A percentile compares a stretch with the other conserved stretches of the same genome.
Evolutionary conservation across 2,888 invertebrate species (phyloP).

Genomic region (Cryptosula pallasiana): DNA sequence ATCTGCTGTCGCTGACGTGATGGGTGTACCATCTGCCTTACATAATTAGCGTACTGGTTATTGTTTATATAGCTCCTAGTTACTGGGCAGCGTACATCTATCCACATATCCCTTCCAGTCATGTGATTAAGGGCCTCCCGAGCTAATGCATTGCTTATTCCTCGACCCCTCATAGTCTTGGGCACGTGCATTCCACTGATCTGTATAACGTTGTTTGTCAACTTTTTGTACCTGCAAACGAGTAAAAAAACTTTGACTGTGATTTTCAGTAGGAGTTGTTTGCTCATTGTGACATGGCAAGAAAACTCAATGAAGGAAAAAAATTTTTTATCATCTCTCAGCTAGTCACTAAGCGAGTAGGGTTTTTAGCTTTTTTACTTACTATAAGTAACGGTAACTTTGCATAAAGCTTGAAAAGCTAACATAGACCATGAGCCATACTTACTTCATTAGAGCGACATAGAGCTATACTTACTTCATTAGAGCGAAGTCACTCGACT

Average conservation of each 20-base stretch:
- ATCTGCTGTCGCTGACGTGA: not conserved
- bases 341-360: no score
- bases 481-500: not conserved
- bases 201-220: not conserved
- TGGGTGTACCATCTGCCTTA: constrained; percentile 10
- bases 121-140: constrained; percentile 5
- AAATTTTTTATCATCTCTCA: no score
- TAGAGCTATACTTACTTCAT: constrained; percentile 21
- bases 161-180: not conserved
- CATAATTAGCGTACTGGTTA: constrained; percentile 21
- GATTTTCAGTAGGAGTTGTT: no score
- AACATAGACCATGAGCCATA: no score
- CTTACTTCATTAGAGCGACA: no score
- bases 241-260: no score
- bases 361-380: no score
- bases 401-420: no score
- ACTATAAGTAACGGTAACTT: no score
- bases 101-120: not conserved
- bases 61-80: not conserved
- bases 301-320: no score
- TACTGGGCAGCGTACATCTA: constrained; percentile 4
- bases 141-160: constrained; percentile 12
- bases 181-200: constrained; percentile 4
- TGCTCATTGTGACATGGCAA: no score
- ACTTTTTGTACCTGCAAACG: constrained; percentile 8